Conservation (phyloP, 2,113 vertebrate species). For the Ictalurus punctatus region DNA sequence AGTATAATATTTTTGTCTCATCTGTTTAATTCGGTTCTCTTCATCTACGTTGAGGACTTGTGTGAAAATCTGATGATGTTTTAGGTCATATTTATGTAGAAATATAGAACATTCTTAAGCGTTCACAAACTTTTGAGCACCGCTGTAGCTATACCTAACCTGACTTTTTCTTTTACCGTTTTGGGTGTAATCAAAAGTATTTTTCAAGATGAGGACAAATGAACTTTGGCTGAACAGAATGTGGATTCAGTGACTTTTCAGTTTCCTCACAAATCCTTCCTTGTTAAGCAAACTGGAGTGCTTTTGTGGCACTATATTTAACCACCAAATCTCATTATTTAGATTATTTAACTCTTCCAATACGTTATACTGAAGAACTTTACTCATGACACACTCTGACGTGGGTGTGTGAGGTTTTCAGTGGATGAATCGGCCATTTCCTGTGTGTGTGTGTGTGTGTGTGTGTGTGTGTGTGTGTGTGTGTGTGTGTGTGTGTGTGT, state of each 20-base stretch:
- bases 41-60: too few relatives aligned
- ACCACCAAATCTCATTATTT: background rate
- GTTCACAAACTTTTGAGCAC: too few relatives aligned
- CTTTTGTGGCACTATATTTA: background rate
- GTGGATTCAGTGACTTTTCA: background rate
- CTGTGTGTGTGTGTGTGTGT: background rate
- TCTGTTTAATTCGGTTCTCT: too few relatives aligned
- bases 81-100: too few relatives aligned
- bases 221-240: background rate
- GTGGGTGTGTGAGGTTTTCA: conserved; percentile 23
- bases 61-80: too few relatives aligned
- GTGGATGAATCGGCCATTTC: conserved; percentile 15
- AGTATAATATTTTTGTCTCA: too few relatives aligned
- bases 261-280: conserved; percentile 11
- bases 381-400: conserved; percentile 1
- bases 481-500: background rate
- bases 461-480: conserved; percentile 1
- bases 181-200: background rate
- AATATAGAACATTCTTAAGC: too few relatives aligned
- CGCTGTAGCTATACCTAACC: background rate
- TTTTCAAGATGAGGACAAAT: background rate
- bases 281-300: background rate
- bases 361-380: background rate
- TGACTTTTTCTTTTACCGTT: background rate
- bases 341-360: background rate